phyloP scores from a whole-genome alignment of 2,113 vertebrate species.

The Dissostichus mawsoni region DNA sequence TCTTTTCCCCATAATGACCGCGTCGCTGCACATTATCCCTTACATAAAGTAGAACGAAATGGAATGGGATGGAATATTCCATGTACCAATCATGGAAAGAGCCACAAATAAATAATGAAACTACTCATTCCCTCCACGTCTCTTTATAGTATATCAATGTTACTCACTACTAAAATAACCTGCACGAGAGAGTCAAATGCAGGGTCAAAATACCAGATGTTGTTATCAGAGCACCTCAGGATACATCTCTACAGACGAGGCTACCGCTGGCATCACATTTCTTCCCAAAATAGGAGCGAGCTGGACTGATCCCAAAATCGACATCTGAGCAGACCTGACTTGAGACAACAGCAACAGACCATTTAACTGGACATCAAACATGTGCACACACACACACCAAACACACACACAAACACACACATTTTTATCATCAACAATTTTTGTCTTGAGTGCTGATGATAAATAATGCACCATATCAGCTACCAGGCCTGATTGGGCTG shows the following conservation, averaged over 20 bases:
- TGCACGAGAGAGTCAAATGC: slow-evolving; percentile 4
- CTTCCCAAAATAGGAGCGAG: slow-evolving; percentile 65
- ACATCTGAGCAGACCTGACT: slow-evolving; percentile 31
- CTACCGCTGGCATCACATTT: slow-evolving; percentile 56
- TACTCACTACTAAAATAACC: slow-evolving; percentile 36
- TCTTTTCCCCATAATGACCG: no score
- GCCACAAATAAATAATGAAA: neutral
- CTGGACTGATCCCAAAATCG: slow-evolving; percentile 49
- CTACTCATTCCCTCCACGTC: neutral
- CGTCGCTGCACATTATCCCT: no score
- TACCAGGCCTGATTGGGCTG: neutral
- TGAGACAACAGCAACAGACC: slow-evolving; percentile 21
- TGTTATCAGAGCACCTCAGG: slow-evolving; percentile 44
- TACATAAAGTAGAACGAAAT: neutral
- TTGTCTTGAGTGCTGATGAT: slow-evolving; percentile 27
- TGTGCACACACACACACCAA: neutral
- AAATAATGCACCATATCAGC: slow-evolving; percentile 44
- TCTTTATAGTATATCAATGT: slow-evolving; percentile 15
- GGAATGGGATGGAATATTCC: neutral
- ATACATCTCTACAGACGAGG: slow-evolving; percentile 49
- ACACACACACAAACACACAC: no score
- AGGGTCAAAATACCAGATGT: slow-evolving; percentile 54
- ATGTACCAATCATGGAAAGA: neutral
- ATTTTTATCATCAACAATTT: no score
- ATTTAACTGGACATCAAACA: slow-evolving; percentile 18